Evolutionary conservation across 2,113 vertebrate genomes (phyloP).

Genomic region (Trichechus manatus): DNA sequence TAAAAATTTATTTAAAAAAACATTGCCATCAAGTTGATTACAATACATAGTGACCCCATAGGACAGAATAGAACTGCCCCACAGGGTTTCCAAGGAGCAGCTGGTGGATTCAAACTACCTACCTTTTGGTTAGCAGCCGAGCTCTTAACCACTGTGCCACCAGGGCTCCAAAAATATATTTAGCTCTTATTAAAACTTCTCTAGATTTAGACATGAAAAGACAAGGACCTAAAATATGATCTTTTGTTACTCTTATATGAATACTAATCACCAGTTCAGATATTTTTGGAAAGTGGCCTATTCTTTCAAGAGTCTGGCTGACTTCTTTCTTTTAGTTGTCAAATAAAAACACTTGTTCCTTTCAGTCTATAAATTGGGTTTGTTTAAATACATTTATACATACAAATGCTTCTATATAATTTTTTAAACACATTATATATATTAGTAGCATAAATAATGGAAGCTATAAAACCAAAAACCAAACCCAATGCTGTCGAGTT

Average conservation of each 20-base stretch:
- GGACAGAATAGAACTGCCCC: too few species aligned
- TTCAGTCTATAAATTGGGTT: background rate
- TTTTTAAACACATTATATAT: background rate
- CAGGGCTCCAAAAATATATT: background rate
- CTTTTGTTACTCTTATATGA: conserved; percentile 5
- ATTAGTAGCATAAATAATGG: background rate
- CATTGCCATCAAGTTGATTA: too few species aligned
- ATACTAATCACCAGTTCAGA: background rate
- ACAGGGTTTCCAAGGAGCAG: too few species aligned
- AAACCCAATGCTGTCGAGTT: too few species aligned
- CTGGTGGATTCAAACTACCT: too few species aligned
- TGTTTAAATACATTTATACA: background rate
- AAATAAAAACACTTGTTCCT: background rate
- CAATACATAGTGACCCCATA: too few species aligned
- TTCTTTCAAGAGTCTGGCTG: background rate
- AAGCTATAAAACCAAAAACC: background rate
- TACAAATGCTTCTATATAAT: background rate
- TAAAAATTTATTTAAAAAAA: background rate
- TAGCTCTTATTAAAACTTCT: background rate
- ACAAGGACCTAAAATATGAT: background rate
- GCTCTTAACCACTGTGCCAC: too few species aligned
- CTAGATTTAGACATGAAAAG: background rate
- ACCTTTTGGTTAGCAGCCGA: too few species aligned
- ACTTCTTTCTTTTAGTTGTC: background rate
- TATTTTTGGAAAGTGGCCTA: background rate